Evolutionary conservation across 2,797 vertebrate species (phyloP).

Genomic region (Aselliscus stoliczkanus): DNA sequence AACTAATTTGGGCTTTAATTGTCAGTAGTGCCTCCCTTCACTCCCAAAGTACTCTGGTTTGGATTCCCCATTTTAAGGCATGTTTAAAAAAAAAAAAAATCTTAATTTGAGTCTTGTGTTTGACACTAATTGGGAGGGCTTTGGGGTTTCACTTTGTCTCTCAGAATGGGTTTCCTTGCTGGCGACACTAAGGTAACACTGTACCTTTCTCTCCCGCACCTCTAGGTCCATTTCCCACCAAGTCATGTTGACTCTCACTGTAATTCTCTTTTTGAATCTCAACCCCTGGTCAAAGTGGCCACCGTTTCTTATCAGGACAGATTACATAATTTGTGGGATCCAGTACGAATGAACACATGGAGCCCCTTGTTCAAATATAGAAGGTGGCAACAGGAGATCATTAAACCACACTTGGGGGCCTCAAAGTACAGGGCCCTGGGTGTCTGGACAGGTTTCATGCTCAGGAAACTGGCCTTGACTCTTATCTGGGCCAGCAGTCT

Average conservation of each 20-base stretch:
- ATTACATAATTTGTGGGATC: neutral
- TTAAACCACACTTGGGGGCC: too few relatives aligned
- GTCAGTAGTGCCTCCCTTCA: neutral
- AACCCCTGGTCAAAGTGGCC: neutral
- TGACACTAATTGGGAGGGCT: neutral
- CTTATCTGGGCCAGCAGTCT: neutral
- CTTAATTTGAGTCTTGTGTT: neutral
- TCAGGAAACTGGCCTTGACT: neutral
- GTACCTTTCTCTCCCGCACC: fast-evolving
- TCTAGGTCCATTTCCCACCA: too few relatives aligned
- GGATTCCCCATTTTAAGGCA: neutral
- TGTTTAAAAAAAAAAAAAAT: neutral
- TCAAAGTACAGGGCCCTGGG: too few relatives aligned
- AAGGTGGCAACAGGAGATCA: neutral
- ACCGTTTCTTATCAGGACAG: neutral
- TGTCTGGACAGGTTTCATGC: neutral
- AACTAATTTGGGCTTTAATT: neutral
- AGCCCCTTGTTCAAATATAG: neutral
- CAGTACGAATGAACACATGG: neutral
- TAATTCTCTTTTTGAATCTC: neutral
- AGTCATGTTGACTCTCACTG: neutral
- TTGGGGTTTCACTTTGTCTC: neutral
- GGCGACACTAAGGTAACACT: neutral
- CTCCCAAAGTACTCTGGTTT: neutral
- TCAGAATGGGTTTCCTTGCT: neutral